Evolutionary conservation across 2,797 vertebrate genomes (phyloP).

Genomic region (Onychomys leucogaster): DNA sequence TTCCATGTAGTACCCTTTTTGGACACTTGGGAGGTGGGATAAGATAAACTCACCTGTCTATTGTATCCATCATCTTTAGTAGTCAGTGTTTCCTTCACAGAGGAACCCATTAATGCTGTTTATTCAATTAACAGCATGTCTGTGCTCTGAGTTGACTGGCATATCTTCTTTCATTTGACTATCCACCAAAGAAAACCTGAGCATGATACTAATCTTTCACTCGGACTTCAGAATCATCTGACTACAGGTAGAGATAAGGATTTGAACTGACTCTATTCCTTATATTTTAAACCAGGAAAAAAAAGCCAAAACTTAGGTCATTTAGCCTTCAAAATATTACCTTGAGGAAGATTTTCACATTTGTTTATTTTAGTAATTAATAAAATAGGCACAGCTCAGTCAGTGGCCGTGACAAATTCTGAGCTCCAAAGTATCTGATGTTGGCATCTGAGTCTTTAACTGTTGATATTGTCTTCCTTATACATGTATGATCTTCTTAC

Average conservation of each 20-base stretch:
- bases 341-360: neutral
- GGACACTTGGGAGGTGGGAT: neutral
- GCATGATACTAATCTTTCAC: neutral
- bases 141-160: neutral
- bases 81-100: neutral
- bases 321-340: neutral
- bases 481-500: neutral
- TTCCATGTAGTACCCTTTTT: neutral
- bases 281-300: neutral
- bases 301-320: neutral
- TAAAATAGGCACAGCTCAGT: neutral
- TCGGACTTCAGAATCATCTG: neutral
- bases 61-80: neutral
- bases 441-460: neutral
- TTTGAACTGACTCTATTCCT: neutral
- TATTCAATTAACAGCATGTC: neutral
- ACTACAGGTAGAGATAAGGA: neutral
- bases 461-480: neutral
- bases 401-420: neutral
- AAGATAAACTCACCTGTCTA: neutral
- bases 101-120: neutral
- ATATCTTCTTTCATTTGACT: rapidly evolving
- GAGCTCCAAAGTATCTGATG: neutral
- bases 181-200: neutral
- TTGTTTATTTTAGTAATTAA: neutral